Evolutionary conservation across 2,888 invertebrate species (phyloP).

Genomic region (Torymus auratus): DNA sequence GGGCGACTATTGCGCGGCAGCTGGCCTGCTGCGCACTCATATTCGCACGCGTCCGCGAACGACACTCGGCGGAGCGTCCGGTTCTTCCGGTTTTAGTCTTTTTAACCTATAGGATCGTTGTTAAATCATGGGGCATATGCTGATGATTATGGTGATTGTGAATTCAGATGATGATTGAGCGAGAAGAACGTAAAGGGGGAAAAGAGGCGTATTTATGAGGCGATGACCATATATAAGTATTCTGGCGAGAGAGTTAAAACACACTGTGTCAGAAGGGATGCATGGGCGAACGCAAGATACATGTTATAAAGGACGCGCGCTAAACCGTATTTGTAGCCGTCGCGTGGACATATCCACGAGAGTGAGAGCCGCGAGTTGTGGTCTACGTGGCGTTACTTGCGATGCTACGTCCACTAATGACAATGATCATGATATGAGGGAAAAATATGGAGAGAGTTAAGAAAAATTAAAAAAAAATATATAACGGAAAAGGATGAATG

Average conservation of each 20-base stretch:
- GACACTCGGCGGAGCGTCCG: conserved; percentile 63
- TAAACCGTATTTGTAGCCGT: too few species aligned
- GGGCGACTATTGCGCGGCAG: conserved; percentile 63
- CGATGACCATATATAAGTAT: too few species aligned
- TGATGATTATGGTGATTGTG: too few species aligned
- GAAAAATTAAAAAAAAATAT: not conserved
- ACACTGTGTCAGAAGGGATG: too few species aligned
- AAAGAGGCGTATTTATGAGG: too few species aligned
- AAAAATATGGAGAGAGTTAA: not conserved
- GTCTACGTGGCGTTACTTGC: too few species aligned
- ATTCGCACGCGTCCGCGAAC: conserved; percentile 14
- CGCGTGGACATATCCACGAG: not conserved
- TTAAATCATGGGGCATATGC: conserved; percentile 57
- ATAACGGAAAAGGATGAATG: conserved; percentile 27
- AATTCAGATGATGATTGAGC: too few species aligned
- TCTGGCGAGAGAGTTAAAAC: too few species aligned
- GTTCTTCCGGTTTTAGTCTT: conserved; percentile 72
- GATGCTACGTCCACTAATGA: conserved; percentile 8
- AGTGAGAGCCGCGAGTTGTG: conserved; percentile 48
- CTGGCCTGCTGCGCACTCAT: conserved; percentile 68
- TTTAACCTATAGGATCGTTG: conserved; percentile 63
- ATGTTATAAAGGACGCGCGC: too few species aligned
- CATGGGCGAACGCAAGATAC: too few species aligned
- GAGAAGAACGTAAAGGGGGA: too few species aligned
- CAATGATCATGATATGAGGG: conserved; percentile 10